Percentiles rank a stretch among this genome's conserved stretches.
Evolutionary conservation across 2,888 invertebrate species (phyloP).

Genomic region (Perizoma flavofasciatum): DNA sequence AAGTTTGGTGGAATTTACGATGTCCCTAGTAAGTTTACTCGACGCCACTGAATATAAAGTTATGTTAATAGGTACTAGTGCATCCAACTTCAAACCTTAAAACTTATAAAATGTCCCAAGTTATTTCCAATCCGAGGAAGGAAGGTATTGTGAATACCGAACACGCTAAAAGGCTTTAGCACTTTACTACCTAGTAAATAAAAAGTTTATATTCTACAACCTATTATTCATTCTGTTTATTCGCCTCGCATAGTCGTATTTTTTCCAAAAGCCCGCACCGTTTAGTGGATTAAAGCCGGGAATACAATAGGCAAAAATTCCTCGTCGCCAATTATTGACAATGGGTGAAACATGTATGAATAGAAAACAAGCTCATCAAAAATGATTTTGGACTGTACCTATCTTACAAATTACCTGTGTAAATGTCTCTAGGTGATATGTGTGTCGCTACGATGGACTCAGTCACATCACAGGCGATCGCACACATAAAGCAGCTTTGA

Average conservation of each 20-base stretch:
- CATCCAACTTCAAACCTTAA: slow-evolving; percentile 70
- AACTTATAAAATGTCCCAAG: slow-evolving; percentile 71
- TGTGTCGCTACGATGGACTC: slow-evolving; percentile 71
- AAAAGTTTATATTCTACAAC: slow-evolving; percentile 10
- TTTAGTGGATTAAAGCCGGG: slow-evolving; percentile 4
- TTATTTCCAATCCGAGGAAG: slow-evolving; percentile 62
- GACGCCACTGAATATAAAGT: slow-evolving; percentile 77
- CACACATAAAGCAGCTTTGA: slow-evolving; percentile 72
- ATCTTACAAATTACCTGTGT: no score
- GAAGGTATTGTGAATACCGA: slow-evolving; percentile 47
- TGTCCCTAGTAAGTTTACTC: slow-evolving; percentile 71
- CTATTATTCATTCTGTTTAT: slow-evolving; percentile 11
- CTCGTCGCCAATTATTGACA: background rate
- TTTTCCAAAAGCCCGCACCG: slow-evolving; percentile 10
- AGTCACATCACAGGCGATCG: slow-evolving; percentile 71
- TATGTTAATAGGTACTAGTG: slow-evolving; percentile 72
- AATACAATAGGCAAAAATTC: slow-evolving; percentile 1
- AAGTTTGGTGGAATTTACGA: slow-evolving; percentile 76
- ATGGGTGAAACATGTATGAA: background rate
- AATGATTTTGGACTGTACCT: no score
- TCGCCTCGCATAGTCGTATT: slow-evolving; percentile 6
- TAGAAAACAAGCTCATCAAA: no score
- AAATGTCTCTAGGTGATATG: slow-evolving; percentile 54
- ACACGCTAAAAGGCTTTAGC: slow-evolving; percentile 34
- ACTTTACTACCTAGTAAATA: slow-evolving; percentile 28